phyloP scores from a whole-genome alignment of 2,888 invertebrate species.

The Aphrophora alni region DNA sequence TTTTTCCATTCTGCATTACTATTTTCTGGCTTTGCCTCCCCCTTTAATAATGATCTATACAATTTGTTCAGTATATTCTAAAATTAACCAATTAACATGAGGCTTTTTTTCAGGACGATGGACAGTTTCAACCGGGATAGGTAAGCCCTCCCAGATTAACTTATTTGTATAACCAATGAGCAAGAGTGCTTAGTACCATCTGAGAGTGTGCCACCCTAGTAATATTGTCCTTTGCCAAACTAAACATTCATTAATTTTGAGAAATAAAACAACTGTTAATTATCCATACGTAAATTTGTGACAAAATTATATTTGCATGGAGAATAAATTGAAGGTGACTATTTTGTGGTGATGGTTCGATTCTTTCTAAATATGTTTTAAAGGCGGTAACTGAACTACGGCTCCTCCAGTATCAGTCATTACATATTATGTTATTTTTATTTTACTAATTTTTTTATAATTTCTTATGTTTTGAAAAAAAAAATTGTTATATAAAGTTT shows the following conservation, averaged over 20 bases:
- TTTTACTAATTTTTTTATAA: too few species aligned
- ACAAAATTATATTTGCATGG: not conserved
- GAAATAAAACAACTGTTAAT: not conserved
- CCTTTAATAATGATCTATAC: not conserved
- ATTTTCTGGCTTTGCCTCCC: not conserved
- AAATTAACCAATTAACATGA: slow-evolving; percentile 5
- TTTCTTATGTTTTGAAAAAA: too few species aligned
- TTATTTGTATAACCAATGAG: not conserved
- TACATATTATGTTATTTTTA: too few species aligned
- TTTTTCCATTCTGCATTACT: not conserved
- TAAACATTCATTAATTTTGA: not conserved
- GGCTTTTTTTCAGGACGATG: not conserved
- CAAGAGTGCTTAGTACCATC: not conserved
- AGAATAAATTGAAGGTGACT: not conserved
- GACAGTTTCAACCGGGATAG: slow-evolving; percentile 5
- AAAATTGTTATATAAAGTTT: too few species aligned
- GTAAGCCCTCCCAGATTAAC: not conserved
- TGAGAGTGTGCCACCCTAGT: slow-evolving; percentile 1
- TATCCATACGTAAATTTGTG: not conserved
- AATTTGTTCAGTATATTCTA: not conserved
- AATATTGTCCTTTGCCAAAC: not conserved
- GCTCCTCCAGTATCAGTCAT: too few species aligned
- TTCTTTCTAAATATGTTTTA: too few species aligned
- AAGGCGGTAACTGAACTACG: too few species aligned
- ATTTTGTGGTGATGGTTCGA: too few species aligned